Evolutionary conservation across 64 coral and sea anemone species (phyloP).

Genomic region (Porites australiensis): DNA sequence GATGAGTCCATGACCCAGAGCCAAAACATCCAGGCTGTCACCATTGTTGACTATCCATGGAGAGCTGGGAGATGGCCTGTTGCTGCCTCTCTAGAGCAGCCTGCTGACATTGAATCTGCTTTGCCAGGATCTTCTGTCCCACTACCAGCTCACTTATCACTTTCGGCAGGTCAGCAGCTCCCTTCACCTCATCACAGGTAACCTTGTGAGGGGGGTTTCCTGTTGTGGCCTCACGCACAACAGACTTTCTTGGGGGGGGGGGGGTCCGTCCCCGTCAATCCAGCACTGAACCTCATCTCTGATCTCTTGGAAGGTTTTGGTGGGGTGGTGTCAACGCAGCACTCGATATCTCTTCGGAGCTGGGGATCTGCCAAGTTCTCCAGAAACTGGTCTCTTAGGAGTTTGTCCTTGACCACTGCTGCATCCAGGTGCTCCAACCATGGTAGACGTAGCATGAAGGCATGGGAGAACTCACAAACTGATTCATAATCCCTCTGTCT

Average conservation of each 20-base stretch:
- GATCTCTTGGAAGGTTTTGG: conserved; percentile 34
- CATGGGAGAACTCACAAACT: conserved; percentile 57
- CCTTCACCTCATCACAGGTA: conserved; percentile 36
- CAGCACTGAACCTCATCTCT: conserved; percentile 57
- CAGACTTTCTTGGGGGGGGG: background rate
- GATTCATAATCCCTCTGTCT: conserved; percentile 28
- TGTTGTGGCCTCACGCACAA: background rate
- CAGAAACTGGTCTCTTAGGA: conserved; percentile 55
- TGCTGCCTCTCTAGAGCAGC: background rate
- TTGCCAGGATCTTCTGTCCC: too few relatives aligned
- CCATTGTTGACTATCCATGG: background rate
- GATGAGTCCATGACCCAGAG: background rate
- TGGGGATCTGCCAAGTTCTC: conserved; percentile 40
- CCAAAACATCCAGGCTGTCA: background rate
- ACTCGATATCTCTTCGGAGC: conserved; percentile 48
- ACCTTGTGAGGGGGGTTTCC: background rate
- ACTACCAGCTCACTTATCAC: background rate
- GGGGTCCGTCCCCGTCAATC: background rate
- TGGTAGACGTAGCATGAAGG: conserved; percentile 35
- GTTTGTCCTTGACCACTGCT: conserved; percentile 11
- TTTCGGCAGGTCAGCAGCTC: background rate
- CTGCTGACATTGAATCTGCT: background rate
- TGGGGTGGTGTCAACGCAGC: conserved; percentile 34
- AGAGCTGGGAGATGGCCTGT: background rate
- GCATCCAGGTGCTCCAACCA: background rate